Percentiles rank a stretch among this genome's conserved stretches.
Conservation (phyloP, 2,113 vertebrate species). For the Protobothrops mucrosquamatus region DNA sequence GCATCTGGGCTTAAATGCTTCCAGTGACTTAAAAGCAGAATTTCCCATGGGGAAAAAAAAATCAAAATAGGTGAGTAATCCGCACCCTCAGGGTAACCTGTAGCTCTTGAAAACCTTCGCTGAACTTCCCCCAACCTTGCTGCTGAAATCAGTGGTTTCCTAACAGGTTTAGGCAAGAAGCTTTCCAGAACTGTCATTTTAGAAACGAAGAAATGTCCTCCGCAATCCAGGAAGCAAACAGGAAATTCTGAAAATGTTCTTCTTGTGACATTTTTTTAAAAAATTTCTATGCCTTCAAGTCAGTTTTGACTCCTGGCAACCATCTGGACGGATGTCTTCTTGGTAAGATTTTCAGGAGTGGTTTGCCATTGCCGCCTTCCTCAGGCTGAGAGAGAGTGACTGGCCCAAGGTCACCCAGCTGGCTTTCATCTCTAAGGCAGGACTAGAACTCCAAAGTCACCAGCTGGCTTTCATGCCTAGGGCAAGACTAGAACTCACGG, state of each 20-base stretch:
- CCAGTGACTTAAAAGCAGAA: background rate
- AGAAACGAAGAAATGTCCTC: background rate
- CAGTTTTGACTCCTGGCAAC: background rate
- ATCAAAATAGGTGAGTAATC: too few relatives aligned
- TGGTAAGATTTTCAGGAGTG: background rate
- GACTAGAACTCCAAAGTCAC: background rate
- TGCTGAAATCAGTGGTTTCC: background rate
- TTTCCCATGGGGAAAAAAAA: background rate
- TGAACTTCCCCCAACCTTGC: background rate
- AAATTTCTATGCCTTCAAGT: background rate
- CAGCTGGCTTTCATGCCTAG: background rate
- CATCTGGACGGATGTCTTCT: background rate
- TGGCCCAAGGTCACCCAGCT: background rate
- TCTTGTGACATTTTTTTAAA: background rate
- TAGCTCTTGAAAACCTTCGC: background rate
- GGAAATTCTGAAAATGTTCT: background rate
- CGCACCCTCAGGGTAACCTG: background rate
- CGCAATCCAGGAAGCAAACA: background rate
- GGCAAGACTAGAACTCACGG: background rate
- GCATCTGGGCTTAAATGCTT: background rate
- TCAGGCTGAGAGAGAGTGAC: background rate
- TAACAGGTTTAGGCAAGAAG: background rate
- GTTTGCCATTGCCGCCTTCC: background rate
- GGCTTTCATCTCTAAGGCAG: background rate
- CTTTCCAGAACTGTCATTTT: background rate